phyloP scores from a whole-genome alignment of 2,113 vertebrate species.

The Meles meles region DNA sequence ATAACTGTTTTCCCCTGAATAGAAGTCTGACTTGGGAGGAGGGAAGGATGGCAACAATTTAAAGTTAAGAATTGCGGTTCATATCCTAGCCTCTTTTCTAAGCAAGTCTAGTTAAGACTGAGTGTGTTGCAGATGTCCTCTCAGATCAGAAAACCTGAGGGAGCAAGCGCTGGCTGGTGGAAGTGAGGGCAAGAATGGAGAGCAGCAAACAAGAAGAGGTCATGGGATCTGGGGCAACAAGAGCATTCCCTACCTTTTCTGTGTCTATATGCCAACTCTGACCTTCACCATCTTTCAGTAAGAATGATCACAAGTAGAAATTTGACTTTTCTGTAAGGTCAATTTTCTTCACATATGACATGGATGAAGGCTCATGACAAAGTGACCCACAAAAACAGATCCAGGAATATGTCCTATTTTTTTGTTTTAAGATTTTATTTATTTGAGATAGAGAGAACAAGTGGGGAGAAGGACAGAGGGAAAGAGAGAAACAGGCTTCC shows the following conservation, averaged over 20 bases:
- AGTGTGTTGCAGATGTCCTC: not conserved
- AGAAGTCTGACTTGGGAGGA: not conserved
- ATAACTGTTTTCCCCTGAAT: not conserved
- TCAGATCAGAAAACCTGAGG: not conserved
- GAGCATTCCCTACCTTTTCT: not conserved
- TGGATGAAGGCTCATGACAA: not conserved
- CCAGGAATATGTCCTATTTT: not conserved
- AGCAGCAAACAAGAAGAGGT: not conserved
- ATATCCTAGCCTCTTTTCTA: not conserved
- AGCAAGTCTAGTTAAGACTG: not conserved
- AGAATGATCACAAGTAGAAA: not conserved
- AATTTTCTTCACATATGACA: not conserved
- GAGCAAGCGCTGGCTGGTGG: not conserved
- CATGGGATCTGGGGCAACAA: rapidly evolving
- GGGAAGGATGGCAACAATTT: not conserved
- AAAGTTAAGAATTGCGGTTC: not conserved
- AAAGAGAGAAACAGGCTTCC: not conserved
- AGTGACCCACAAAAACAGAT: not conserved
- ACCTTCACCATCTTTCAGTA: not conserved
- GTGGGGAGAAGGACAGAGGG: not conserved
- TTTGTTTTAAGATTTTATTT: not conserved
- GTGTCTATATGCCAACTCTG: not conserved
- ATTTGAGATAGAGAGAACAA: not conserved
- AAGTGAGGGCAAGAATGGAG: not conserved
- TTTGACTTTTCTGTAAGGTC: not conserved